Base-by-base conservation (phyloP, 2,888 invertebrate genomes). In the Buathra laborator region DNA sequence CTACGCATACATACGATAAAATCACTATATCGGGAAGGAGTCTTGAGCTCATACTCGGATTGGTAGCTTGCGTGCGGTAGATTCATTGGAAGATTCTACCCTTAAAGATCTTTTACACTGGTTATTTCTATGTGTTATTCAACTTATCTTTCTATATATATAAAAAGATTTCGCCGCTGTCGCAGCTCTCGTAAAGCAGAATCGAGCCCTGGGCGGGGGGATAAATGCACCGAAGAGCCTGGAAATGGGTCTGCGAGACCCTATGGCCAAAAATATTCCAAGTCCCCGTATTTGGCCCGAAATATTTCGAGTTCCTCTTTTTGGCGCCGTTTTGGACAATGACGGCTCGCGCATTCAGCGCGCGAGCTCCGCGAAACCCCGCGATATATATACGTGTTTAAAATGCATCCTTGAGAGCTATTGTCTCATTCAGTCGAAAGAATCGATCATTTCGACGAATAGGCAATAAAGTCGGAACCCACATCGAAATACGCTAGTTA, bases 1-100 rank as follows among this genome's bases (percentile, higher is more conserved):
- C n/a, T 53, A 53, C 10, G 85, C 86, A 86, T 86, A 29, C 32
- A 14, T 59, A n/a, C 5, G 59, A 59, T 12, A 29, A 32, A 59
- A 59, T 59, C 59, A 29, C 59, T 29, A 24, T n/a, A 29, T n/a
- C 32, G 59, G 5, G 24, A 59, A 14, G 14, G 24, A 29, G 59
- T 59, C 32, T 59, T 56, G 24, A 19, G 59, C 59, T 59, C 32
- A 59, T 29, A 14, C 24, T 29, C 12, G 7, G 32, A 59, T 56
- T 12, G 56, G 19, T 19, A 56, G 3, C 10, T 24, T 56, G 56
- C 7, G 56, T 19, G 24, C 19, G 24, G 10, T 10, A 56, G 56
- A 56, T 56, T 7, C 19, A 19, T 56, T 19, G 56, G 10, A 56
- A 56, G 4, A 24, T 56, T 56, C 3, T 56, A 24, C 19, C 37